Conservation (phyloP, 2,797 vertebrate species). For the Hafferia zeledoni region DNA sequence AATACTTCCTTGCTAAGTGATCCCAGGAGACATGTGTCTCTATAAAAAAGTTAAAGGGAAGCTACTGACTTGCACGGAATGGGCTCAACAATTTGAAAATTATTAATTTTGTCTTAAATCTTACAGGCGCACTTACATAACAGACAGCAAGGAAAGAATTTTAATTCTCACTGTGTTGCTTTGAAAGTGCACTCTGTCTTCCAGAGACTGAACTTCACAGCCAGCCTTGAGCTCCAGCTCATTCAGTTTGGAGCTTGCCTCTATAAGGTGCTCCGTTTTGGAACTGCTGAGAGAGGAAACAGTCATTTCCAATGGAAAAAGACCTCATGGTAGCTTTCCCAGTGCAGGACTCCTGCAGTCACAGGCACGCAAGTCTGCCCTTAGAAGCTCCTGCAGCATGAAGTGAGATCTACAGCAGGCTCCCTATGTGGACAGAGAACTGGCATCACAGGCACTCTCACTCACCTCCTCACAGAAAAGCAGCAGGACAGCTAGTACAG, state of each 20-base stretch:
- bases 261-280: not conserved
- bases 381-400: not conserved
- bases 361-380: too few species aligned
- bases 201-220: not conserved
- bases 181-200: conserved; percentile 7
- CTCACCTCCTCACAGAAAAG: not conserved
- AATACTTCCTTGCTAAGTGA: conserved; percentile 44
- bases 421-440: not conserved
- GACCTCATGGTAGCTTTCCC: not conserved
- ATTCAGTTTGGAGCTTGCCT: not conserved
- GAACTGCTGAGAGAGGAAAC: not conserved
- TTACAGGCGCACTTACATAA: conserved; percentile 32
- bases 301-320: not conserved
- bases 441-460: not conserved
- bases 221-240: not conserved
- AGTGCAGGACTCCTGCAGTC: not conserved
- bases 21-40: conserved; percentile 43
- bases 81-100: conserved; percentile 39
- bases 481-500: not conserved
- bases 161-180: not conserved
- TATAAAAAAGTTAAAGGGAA: conserved; percentile 23
- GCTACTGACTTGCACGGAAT: conserved; percentile 33
- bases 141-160: not conserved
- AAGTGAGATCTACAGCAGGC: not conserved
- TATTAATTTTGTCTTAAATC: conserved; percentile 38